phyloP scores from a whole-genome alignment of 2,888 invertebrate genomes.

The Philhelius pedissequus region DNA sequence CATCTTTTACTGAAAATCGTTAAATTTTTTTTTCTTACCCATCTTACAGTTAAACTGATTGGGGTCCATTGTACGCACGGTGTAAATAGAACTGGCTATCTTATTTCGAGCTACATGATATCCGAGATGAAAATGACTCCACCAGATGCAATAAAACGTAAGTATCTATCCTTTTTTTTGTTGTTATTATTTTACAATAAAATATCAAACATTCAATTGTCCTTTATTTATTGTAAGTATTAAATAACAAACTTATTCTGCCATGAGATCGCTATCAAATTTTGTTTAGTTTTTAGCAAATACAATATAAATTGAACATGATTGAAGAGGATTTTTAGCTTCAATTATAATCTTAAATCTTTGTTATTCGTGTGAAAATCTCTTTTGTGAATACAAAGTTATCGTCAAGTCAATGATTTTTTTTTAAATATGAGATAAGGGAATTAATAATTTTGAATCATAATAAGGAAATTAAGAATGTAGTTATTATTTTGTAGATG shows the following conservation, averaged over 20 bases:
- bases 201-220: background rate
- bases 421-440: no score
- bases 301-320: background rate
- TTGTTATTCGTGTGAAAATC: background rate
- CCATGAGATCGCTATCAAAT: background rate
- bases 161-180: slow-evolving; percentile 57
- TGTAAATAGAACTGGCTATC: slow-evolving; percentile 88
- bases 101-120: slow-evolving; percentile 88
- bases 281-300: background rate
- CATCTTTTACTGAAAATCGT: slow-evolving; percentile 24
- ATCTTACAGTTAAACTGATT: slow-evolving; percentile 83
- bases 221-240: background rate
- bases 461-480: no score
- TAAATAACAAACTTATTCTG: background rate
- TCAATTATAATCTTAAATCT: background rate
- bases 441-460: no score
- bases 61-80: slow-evolving; percentile 92
- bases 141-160: slow-evolving; percentile 82
- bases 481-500: no score
- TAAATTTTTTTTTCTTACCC: slow-evolving; percentile 53
- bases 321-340: background rate
- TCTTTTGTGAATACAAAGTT: background rate
- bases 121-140: slow-evolving; percentile 82
- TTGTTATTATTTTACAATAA: background rate
- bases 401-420: background rate